Conservation (phyloP, 1,140 invertebrate genomes). For the Microplitis demolitor region DNA sequence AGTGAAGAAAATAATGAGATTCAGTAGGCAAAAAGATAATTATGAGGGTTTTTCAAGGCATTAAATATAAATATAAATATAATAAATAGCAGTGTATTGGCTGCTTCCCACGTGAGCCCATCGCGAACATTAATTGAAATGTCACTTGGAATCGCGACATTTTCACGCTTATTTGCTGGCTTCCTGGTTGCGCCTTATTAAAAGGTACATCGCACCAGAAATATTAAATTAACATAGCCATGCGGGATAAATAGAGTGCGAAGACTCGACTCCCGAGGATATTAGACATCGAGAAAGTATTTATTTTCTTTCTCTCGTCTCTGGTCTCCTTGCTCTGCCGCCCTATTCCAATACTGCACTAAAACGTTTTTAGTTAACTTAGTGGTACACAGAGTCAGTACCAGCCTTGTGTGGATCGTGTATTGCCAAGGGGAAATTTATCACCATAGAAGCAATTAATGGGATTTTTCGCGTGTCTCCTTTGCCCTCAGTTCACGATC, state of each 20-base stretch:
- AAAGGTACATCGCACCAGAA: constrained; percentile 31
- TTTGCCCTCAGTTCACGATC: constrained; percentile 51
- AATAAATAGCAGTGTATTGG: too few relatives aligned
- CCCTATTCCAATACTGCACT: background rate
- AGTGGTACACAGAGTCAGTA: background rate
- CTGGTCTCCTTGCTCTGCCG: background rate
- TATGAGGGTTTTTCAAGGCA: too few relatives aligned
- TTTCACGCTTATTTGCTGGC: constrained; percentile 46
- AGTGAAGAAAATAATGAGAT: too few relatives aligned
- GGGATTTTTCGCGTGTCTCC: constrained; percentile 47
- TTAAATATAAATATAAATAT: too few relatives aligned
- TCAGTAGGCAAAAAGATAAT: too few relatives aligned
- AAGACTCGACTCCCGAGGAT: background rate
- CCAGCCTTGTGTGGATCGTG: constrained; percentile 42
- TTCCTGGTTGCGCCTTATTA: constrained; percentile 57
- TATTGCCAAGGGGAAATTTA: constrained; percentile 58
- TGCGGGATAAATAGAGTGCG: constrained; percentile 39
- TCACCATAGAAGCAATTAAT: constrained; percentile 61
- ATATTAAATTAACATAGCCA: constrained; percentile 56
- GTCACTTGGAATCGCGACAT: constrained; percentile 52
- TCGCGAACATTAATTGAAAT: constrained; percentile 58
- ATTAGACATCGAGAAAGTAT: background rate
- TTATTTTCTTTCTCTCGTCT: background rate
- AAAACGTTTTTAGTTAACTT: background rate
- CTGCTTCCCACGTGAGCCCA: constrained; percentile 48